Evolutionary conservation across 2,888 invertebrate species (phyloP), one percentile per base, ranked within the genome.

Genomic region (Caradrina kadenii): DNA sequence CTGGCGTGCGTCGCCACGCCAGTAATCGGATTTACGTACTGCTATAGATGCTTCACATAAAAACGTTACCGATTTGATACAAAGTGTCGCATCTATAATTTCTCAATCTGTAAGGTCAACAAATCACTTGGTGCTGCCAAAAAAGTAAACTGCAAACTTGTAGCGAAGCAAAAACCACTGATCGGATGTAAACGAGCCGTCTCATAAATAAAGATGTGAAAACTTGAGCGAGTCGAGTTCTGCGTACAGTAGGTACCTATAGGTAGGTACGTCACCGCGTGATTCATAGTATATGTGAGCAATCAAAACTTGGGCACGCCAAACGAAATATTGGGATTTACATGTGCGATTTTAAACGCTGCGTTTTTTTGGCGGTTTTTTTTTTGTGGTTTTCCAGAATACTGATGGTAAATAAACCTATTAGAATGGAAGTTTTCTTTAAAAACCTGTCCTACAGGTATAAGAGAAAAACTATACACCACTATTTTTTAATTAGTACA

Each of bases 181-280:
- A 90, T 92, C 90, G 90, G 83, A 90, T 91, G 90, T 89, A 90
- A 91, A 89, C 87, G 89, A 90, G 89, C 88, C 73, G 74, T 60
- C 89, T 90, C 93, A 93, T 93, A 93, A 93, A 93, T 93, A 93
- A 92, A 91, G 87, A 92, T 92, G 89, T 79, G 87, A 76, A 81
- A 90, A 90, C 83, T 90, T 87, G 80, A 77, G 79, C 79, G 85
- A 86, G 78, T 87, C 73, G 81, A 88, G 87, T 89, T 89, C 81
- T 83, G 84, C 76, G 35, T 39, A 11, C 10, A 39, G 13, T 81
- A 80, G 83, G 13, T 11, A 49, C 26, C 22, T 55, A 55, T 55
- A 11, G 7, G 48, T 42, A 65, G 21, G 74, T 76, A 82, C 85
- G 84, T 87, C 83, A 86, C 86, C 89, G 87, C 89, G 90, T 92